phyloP scores from a whole-genome alignment of 2,888 invertebrate species.

The Lasioglossum vierecki region DNA sequence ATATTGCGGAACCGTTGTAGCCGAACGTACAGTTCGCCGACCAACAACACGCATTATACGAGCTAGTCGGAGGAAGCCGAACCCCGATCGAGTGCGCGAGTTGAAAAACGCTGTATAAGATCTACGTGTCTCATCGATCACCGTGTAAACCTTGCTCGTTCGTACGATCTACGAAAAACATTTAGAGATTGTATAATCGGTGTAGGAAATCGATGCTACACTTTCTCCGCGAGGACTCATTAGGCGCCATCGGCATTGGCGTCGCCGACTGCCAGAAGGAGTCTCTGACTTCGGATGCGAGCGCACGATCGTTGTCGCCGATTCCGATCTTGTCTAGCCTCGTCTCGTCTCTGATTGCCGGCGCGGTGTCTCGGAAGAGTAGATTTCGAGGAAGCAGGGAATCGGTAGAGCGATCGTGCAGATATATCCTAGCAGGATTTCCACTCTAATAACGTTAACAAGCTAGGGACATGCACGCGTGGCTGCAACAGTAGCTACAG shows the following conservation, averaged over 20 bases:
- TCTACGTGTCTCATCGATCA: neutral
- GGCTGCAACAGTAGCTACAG: constrained; percentile 35
- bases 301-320: neutral
- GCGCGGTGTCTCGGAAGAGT: neutral
- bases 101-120: neutral
- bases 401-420: constrained; percentile 53
- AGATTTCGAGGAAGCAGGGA: constrained; percentile 31
- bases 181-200: constrained; percentile 14
- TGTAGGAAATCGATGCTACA: constrained; percentile 1
- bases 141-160: neutral
- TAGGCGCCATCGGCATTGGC: neutral
- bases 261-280: neutral
- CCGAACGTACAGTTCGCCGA: constrained; percentile 15
- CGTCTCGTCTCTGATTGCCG: neutral
- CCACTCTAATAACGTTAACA: constrained; percentile 71
- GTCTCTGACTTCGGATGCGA: neutral
- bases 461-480: constrained; percentile 34
- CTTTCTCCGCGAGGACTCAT: constrained; percentile 24
- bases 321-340: neutral
- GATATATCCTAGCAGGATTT: constrained; percentile 67
- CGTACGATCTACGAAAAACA: neutral
- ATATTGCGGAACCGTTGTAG: constrained; percentile 54
- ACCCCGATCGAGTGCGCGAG: neutral
- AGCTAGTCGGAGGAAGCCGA: neutral
- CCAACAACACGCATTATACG: neutral